Base-by-base conservation (phyloP, 2,113 vertebrate genomes). In the Macroglossus sobrinus region DNA sequence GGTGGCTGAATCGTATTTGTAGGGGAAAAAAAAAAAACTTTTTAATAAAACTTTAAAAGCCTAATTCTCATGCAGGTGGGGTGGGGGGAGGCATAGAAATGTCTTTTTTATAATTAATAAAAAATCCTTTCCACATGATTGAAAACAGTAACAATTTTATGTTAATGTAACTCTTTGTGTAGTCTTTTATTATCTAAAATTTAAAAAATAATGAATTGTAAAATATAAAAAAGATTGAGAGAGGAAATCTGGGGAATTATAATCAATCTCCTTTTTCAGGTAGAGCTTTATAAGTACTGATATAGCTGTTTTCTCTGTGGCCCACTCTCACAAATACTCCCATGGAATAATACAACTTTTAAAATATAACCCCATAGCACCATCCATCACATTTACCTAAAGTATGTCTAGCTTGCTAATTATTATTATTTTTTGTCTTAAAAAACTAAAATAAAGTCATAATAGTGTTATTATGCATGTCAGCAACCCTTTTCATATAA, bases 21-120 rank as follows among this genome's bases (percentile, higher is more conserved):
- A n/a, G n/a, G n/a, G n/a, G 18, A 97, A 95, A n/a, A 96, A 61
- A 97, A 96, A 33, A 96, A 64, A 97, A 80, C 55, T 89, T 96
- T 81, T 96, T 45, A 94, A 97, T 33, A 50, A 71, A 88, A 92
- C 81, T 97, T 95, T 24, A 93, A 93, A 96, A 85, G 71, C 26
- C 45, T 76, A 94, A 85, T 89, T 95, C 71, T 76, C 28, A 38
- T n/a, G 28, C 35, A 93, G 69, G n/a, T n/a, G n/a, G n/a, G n/a
- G n/a, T n/a, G n/a, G 10, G 57, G 81, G 1, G 7, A 47, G 43
- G 47, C 40, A 87, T 18, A 89, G 84, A 89, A 97, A 96, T 76
- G 18, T 24, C 50, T 59, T 30, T 33, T 47, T 75, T 72, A 9
- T 30, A 74, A 97, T 92, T 95, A 95, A 94, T 79, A 94, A 3